Conservation (phyloP, 2,113 vertebrate genomes). For the Oophaga pumilio region DNA sequence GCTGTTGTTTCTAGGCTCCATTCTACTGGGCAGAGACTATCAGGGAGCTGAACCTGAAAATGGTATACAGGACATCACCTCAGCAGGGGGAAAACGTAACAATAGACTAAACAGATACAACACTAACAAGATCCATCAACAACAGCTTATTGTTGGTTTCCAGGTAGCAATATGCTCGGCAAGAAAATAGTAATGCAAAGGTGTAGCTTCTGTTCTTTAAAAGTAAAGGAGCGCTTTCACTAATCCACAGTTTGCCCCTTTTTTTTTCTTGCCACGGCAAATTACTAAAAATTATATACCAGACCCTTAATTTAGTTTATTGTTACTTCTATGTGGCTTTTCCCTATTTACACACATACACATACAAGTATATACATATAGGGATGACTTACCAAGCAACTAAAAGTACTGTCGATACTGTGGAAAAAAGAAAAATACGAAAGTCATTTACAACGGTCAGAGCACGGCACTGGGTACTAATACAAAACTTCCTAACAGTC, state of each 20-base stretch:
- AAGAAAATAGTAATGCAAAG: too few species aligned
- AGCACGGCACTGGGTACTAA: neutral
- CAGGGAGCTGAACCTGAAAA: too few species aligned
- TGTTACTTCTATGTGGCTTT: neutral
- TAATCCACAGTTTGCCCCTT: neutral
- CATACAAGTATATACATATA: neutral
- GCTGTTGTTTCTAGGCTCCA: too few species aligned
- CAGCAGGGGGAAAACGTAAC: neutral
- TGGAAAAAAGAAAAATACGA: neutral
- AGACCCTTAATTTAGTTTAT: neutral
- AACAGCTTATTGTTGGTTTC: neutral
- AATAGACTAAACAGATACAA: neutral
- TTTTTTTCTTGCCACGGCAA: neutral
- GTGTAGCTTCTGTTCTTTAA: too few species aligned
- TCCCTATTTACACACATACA: neutral
- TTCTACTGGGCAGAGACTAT: too few species aligned
- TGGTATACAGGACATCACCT: too few species aligned
- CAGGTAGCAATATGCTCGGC: neutral
- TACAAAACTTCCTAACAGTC: neutral
- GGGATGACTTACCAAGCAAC: conserved; percentile 9
- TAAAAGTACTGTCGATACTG: conserved; percentile 36
- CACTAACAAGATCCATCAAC: neutral
- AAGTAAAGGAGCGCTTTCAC: neutral
- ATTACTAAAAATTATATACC: neutral
- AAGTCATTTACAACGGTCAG: neutral